These are phyloP conservation scores for Mesitornis unicolor DNA, from an alignment of 2,113 vertebrate species.

Conservation along the genomic window DNA sequence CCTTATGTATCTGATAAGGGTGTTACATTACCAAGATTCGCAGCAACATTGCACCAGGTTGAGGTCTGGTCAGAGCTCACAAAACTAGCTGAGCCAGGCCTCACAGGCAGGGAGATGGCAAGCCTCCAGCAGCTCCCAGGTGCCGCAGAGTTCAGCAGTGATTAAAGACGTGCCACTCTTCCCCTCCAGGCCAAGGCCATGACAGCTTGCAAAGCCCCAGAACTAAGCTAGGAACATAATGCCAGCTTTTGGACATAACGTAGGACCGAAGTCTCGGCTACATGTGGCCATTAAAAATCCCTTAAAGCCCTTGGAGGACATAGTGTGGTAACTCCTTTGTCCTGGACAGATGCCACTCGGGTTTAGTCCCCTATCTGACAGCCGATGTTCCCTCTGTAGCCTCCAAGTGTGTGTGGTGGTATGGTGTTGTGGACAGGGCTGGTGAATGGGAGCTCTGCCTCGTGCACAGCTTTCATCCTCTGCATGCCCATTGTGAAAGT, in stretches of 20 bases:
- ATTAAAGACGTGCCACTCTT: neutral
- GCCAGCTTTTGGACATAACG: neutral
- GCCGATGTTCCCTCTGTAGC: neutral
- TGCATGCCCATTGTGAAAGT: fast-evolving
- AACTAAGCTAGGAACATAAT: neutral
- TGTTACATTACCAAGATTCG: neutral
- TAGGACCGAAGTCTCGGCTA: neutral
- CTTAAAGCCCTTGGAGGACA: neutral
- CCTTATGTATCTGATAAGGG: neutral
- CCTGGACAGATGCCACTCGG: neutral
- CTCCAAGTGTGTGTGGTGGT: neutral
- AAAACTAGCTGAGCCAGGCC: neutral
- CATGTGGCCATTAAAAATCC: neutral
- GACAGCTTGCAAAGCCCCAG: neutral
- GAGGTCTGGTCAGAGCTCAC: neutral
- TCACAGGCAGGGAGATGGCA: neutral
- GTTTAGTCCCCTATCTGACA: neutral
- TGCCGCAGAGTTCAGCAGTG: neutral
- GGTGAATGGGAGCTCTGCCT: neutral
- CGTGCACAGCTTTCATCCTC: neutral
- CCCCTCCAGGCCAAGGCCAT: neutral
- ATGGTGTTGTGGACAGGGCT: neutral
- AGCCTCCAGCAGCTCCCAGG: neutral
- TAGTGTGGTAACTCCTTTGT: neutral
- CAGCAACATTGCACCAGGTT: neutral